Percentiles rank a stretch among this genome's conserved stretches.
phyloP scores from a whole-genome alignment of 2,888 invertebrate genomes.

The Acholoe squamosa region DNA sequence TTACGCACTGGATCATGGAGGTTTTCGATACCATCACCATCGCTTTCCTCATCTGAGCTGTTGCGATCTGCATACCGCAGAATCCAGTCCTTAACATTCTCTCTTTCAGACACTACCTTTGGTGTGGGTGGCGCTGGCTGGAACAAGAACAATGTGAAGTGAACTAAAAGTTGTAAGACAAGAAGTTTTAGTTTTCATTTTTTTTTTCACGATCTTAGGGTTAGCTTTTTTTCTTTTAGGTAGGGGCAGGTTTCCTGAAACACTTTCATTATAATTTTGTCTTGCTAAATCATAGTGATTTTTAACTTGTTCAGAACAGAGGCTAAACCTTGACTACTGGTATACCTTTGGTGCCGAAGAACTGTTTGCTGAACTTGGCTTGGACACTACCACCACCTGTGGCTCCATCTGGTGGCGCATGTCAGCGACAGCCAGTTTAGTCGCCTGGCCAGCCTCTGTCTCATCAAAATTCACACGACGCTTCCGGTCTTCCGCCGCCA shows the following conservation, averaged over 20 bases:
- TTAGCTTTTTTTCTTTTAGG: too few relatives aligned
- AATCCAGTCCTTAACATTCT: constrained; percentile 79
- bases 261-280: too few relatives aligned
- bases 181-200: too few relatives aligned
- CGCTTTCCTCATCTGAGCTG: constrained; percentile 72
- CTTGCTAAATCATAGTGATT: not conserved
- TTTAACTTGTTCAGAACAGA: not conserved
- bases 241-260: too few relatives aligned
- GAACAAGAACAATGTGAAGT: not conserved
- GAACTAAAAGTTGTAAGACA: too few relatives aligned
- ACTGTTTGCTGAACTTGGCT: not conserved
- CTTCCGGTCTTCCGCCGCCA: constrained; percentile 76
- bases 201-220: too few relatives aligned
- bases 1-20: constrained; percentile 72
- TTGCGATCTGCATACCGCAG: constrained; percentile 77
- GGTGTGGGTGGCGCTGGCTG: not conserved
- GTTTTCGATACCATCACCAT: constrained; percentile 69
- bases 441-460: constrained; percentile 60
- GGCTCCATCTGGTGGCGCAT: constrained; percentile 28
- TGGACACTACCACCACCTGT: not conserved
- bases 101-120: not conserved
- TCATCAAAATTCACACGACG: constrained; percentile 73
- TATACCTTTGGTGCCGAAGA: not conserved
- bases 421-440: constrained; percentile 35
- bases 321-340: not conserved